phyloP scores from a whole-genome alignment of 2,113 vertebrate genomes.

The Chaenogobius annularis region DNA sequence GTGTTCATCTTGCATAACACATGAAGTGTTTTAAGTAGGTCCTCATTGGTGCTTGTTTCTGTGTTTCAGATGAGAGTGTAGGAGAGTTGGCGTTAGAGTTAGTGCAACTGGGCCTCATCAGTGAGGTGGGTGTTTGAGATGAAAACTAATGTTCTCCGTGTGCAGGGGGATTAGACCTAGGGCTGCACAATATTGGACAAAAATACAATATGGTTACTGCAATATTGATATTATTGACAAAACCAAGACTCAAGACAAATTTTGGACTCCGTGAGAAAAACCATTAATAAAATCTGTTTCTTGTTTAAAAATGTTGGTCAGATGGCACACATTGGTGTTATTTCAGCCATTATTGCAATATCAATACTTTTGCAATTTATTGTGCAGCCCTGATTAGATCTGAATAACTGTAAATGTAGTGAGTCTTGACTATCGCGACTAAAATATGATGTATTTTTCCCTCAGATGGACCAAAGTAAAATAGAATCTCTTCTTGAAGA shows the following conservation, averaged over 20 bases:
- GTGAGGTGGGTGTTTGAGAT: slow-evolving; percentile 80
- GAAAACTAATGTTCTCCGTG: not conserved
- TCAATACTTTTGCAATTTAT: not conserved
- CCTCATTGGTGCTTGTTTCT: slow-evolving; percentile 1
- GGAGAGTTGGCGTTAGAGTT: slow-evolving; percentile 88
- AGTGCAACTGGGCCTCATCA: slow-evolving; percentile 91
- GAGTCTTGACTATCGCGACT: not conserved
- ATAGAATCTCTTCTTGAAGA: slow-evolving; percentile 91
- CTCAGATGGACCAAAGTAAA: slow-evolving; percentile 88
- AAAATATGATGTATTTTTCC: slow-evolving; percentile 16
- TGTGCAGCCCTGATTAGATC: not conserved
- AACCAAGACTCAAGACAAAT: too few relatives aligned
- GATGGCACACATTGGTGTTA: not conserved
- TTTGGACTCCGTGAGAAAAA: too few relatives aligned
- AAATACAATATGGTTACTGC: not conserved
- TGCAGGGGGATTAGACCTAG: not conserved
- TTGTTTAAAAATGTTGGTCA: too few relatives aligned
- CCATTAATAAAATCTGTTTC: too few relatives aligned
- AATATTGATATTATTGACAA: not conserved
- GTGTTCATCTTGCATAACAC: not conserved
- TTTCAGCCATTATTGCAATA: not conserved
- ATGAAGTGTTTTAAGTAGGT: not conserved
- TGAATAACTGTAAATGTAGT: not conserved
- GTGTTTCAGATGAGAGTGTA: slow-evolving; percentile 85
- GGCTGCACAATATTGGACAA: not conserved